Conservation (phyloP, 2,113 vertebrate species). For the Urocolius indicus region DNA sequence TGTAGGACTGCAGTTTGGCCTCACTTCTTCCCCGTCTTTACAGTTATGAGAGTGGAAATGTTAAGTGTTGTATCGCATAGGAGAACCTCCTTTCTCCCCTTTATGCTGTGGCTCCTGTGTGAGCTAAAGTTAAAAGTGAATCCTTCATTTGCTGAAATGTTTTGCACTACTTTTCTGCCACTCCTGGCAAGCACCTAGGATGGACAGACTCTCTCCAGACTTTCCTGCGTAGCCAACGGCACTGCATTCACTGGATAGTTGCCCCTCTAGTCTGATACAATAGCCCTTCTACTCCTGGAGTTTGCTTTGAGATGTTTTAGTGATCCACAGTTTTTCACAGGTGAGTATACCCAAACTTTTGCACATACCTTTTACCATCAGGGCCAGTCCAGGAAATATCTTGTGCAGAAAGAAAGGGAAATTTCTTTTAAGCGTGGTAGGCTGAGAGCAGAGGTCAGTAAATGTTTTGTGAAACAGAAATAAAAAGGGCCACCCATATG, state of each 20-base stretch:
- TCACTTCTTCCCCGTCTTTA: background rate
- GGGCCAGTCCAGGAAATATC: background rate
- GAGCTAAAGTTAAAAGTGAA: background rate
- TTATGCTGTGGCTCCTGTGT: background rate
- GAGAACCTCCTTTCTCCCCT: background rate
- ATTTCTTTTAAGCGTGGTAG: background rate
- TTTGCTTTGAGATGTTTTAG: background rate
- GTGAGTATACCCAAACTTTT: background rate
- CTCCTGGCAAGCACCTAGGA: background rate
- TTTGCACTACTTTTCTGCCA: background rate
- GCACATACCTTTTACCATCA: background rate
- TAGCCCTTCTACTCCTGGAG: background rate
- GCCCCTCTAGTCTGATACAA: background rate
- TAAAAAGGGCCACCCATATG: background rate
- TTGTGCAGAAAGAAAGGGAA: background rate
- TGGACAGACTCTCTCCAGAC: background rate
- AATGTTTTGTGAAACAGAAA: background rate
- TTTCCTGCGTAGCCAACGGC: background rate
- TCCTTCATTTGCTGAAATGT: background rate
- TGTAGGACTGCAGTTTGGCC: rapidly evolving
- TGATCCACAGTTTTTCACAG: background rate
- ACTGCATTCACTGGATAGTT: background rate
- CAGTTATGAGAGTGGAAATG: background rate
- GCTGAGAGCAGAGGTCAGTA: background rate
- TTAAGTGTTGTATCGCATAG: background rate